Evolutionary conservation across 1,140 invertebrate species (phyloP), one percentile per base, ranked within the genome.

Genomic region (Macrobrachium rosenbergii): DNA sequence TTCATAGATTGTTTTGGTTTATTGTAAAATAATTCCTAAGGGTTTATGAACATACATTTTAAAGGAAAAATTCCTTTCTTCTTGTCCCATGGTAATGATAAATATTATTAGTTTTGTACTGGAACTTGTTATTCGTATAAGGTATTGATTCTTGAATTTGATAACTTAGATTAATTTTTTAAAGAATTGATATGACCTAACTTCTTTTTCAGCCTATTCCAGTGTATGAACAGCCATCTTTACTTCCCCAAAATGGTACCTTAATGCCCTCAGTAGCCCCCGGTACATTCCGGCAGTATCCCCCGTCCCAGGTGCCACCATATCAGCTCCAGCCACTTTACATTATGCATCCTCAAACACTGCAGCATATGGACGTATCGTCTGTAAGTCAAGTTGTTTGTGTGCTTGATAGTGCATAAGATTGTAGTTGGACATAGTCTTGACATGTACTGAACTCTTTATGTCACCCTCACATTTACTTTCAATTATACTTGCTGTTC

Each of bases 141-240:
- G 28, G 28, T 37, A 2, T 37, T 37, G 28, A 37, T 37, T 37
- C 28, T 2, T 37, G 28, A 37, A 37, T 37, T 37, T 37, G 28
- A 37, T 37, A 37, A 37, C 28, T 37, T 37, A 37, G 28, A 37
- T 37, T 37, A 37, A 37, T 37, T 37, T 37, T 37, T 37, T 2
- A 37, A 37, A 37, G 63, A 64, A 19, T 17, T 64, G 12, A 11
- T 43, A 19, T 14, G 3, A 62, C 11, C 23, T 16, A 64, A 12
- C 10, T 64, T 52, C 17, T 52, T 67, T 43, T 14, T 12, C 84
- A 87, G 84, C 84, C 77, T 37, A 87, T 87, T 72, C 84, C 77
- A 73, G 84, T 87, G 64, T 87, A 87, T 60, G 84, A 87, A 63
- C 84, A 87, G 78, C 58, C 78, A 62, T 86, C 83, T 69, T 52